Conservation (phyloP, 2,797 vertebrate species). For the Enteromius paludinosus region DNA sequence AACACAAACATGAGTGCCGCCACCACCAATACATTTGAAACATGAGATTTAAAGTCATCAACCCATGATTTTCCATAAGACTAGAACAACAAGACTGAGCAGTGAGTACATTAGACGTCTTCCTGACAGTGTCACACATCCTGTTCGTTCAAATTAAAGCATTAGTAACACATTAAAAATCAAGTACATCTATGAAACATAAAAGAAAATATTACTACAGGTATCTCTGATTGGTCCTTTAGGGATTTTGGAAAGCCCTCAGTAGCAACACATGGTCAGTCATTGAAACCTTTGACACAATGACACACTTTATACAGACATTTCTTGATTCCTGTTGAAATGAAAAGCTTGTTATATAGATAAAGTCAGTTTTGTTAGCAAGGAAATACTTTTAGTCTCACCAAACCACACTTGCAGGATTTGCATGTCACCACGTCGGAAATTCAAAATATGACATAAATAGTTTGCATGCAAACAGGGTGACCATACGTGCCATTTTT, state of each 20-base stretch:
- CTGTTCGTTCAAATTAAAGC: constrained; percentile 1
- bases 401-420: not conserved
- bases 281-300: not conserved
- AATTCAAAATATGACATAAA: not conserved
- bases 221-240: constrained; percentile 13
- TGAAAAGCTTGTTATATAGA: not conserved
- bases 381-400: not conserved
- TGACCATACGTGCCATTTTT: too few relatives aligned
- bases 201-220: not conserved
- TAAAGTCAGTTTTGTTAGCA: constrained; percentile 1
- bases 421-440: not conserved
- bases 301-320: not conserved
- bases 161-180: not conserved
- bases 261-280: constrained; percentile 5
- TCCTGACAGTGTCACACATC: not conserved
- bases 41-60: not conserved
- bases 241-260: not conserved
- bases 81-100: not conserved
- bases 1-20: not conserved
- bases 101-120: not conserved
- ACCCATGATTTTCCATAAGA: not conserved
- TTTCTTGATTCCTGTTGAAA: not conserved
- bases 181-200: not conserved
- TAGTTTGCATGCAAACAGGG: not conserved
- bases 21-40: not conserved